These are phyloP conservation scores for Parasteatoda tepidariorum DNA, from an alignment of 1,140 invertebrate species.

Conservation along the genomic window DNA sequence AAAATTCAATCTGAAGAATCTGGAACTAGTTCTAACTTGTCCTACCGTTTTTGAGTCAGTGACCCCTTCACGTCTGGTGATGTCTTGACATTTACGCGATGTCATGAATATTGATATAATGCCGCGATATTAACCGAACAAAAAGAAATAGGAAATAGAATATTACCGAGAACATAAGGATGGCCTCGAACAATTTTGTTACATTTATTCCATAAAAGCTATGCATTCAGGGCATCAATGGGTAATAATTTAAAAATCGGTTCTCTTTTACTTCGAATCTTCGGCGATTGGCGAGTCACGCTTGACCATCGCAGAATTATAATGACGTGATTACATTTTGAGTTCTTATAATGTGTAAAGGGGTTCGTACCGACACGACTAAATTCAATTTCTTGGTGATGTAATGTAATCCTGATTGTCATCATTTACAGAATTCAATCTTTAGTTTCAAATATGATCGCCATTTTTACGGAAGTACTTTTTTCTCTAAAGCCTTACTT, in stretches of 20 bases:
- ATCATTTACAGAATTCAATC: neutral
- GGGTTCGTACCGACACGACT: neutral
- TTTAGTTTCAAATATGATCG: neutral
- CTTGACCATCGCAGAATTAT: conserved; percentile 4
- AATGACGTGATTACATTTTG: neutral
- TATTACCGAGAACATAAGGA: neutral
- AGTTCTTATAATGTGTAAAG: neutral
- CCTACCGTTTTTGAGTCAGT: neutral
- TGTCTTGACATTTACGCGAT: neutral
- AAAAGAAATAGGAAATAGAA: neutral
- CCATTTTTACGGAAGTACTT: neutral
- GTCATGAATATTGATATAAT: neutral
- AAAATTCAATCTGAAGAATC: too few species aligned
- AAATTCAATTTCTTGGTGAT: conserved; percentile 6
- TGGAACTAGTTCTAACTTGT: neutral
- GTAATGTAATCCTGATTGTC: conserved; percentile 46
- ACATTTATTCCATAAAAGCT: neutral
- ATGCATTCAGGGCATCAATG: neutral
- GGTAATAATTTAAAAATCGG: conserved; percentile 31
- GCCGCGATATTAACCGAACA: neutral
- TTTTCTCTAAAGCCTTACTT: too few species aligned
- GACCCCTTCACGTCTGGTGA: neutral
- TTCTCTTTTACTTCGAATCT: neutral
- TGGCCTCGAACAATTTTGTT: neutral
- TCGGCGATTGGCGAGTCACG: conserved; percentile 9